phyloP scores from a whole-genome alignment of 2,888 invertebrate genomes.

The Parascotia fuliginaria region DNA sequence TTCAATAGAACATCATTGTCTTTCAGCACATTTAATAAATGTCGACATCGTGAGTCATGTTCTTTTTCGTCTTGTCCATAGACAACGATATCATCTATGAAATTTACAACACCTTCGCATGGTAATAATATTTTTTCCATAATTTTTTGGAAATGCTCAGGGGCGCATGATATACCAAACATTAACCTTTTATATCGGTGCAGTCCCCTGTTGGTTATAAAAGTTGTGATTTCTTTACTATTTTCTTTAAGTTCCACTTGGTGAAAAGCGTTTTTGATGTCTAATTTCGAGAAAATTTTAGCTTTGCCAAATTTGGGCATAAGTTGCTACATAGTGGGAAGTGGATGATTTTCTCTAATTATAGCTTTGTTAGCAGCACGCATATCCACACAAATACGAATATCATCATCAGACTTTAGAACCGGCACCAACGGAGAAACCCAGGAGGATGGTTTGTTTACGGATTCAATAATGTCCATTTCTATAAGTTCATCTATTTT shows the following conservation, averaged over 20 bases:
- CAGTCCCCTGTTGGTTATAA: conserved; percentile 6
- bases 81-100: not conserved
- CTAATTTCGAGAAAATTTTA: conserved; percentile 2
- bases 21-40: not conserved
- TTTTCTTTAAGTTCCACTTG: conserved; percentile 1
- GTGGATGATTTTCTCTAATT: conserved; percentile 31
- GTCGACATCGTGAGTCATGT: not conserved
- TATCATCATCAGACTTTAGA: not conserved
- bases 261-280: conserved; percentile 8
- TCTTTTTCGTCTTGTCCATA: not conserved
- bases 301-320: not conserved
- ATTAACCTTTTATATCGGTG: conserved; percentile 56
- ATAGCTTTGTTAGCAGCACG: conserved; percentile 14
- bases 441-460: conserved; percentile 14
- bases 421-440: conserved; percentile 21
- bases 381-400: conserved; percentile 3
- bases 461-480: conserved; percentile 3
- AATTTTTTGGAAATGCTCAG: conserved; percentile 41
- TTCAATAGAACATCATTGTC: not conserved
- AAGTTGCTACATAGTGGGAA: conserved; percentile 22
- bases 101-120: not conserved
- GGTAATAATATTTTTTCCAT: not conserved
- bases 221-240: conserved; percentile 9
- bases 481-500: conserved; percentile 15
- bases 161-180: conserved; percentile 63